Evolutionary conservation across 37 sponge, comb jelly and placozoan genomes (phyloP), one percentile per base, ranked within the genome.

Genomic region (Halichondria panicea): DNA sequence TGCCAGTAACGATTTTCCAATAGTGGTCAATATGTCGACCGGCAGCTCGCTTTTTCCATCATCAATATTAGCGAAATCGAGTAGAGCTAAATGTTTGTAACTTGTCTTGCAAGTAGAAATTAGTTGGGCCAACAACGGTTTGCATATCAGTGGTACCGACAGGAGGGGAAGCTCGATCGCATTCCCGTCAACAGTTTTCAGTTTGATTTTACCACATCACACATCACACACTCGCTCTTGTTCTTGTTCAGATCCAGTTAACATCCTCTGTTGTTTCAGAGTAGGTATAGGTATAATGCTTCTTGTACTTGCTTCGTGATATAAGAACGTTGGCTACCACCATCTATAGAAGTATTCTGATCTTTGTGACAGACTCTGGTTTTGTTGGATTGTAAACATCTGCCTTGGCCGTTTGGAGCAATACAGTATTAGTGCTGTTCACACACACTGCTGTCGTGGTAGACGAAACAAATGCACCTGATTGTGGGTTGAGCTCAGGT

Each of bases 261-360:
- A n/a, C n/a, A n/a, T n/a, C n/a, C n/a, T n/a, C n/a, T n/a, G n/a
- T n/a, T n/a, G n/a, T n/a, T n/a, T n/a, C n/a, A n/a, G n/a, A n/a
- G n/a, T n/a, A n/a, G n/a, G n/a, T n/a, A n/a, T n/a, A n/a, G n/a
- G n/a, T n/a, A n/a, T n/a, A n/a, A n/a, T n/a, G n/a, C n/a, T n/a
- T n/a, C n/a, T n/a, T n/a, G n/a, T n/a, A n/a, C 42, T 39, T 76
- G 55, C 21, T 75, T 41, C 27, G 75, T 77, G 50, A 63, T 63
- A 66, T 77, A 77, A 28, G 53, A 77, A 27, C 66, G 65, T 64
- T 66, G 68, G 52, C 68, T 78, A 18, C 68, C 67, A 18, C 40
- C 40, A 36, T 66, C 43, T 15, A 11, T 11, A 36, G 37, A 60
- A 9, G 11, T 9, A n/a, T 11, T 18, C 24, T 9, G 18, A 60